These are phyloP conservation scores for Pogonognathellus flavescens DNA, from an alignment of 1,140 invertebrate species.

Conservation along the genomic window DNA sequence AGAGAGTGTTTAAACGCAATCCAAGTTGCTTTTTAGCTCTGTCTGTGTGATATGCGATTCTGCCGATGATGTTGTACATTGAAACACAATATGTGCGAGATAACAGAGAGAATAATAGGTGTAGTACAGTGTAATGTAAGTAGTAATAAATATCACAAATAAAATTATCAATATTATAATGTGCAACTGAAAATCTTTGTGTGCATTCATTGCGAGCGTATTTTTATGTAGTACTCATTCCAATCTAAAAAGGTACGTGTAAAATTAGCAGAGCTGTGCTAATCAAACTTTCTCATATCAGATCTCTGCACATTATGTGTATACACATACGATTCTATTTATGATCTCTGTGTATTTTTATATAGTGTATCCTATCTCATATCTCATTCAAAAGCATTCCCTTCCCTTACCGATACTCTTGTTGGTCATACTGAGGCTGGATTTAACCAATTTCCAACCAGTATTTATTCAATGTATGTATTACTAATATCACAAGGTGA, in stretches of 20 bases:
- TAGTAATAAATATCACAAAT: conserved; percentile 37
- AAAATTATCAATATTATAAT: conserved; percentile 38
- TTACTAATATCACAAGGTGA: no score
- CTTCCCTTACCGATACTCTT: no score
- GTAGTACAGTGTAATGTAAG: neutral
- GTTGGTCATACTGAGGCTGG: no score
- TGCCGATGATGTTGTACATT: neutral
- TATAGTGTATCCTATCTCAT: no score
- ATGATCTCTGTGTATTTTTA: no score
- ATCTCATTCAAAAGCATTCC: no score
- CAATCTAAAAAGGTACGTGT: conserved; percentile 56
- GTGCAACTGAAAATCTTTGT: conserved; percentile 13
- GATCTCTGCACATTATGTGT: neutral
- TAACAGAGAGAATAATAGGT: no score
- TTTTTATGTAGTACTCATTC: neutral
- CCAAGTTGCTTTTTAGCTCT: neutral
- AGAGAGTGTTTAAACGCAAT: neutral
- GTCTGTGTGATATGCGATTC: neutral
- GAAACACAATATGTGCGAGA: no score
- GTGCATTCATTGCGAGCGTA: neutral
- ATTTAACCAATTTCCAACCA: no score
- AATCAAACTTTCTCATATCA: conserved; percentile 63
- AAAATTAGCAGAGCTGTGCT: conserved; percentile 60
- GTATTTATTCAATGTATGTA: no score
- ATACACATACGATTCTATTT: no score